Evolutionary conservation across 2,888 invertebrate species (phyloP), one percentile per base, ranked within the genome.

Genomic region (Watsonalla binaria): DNA sequence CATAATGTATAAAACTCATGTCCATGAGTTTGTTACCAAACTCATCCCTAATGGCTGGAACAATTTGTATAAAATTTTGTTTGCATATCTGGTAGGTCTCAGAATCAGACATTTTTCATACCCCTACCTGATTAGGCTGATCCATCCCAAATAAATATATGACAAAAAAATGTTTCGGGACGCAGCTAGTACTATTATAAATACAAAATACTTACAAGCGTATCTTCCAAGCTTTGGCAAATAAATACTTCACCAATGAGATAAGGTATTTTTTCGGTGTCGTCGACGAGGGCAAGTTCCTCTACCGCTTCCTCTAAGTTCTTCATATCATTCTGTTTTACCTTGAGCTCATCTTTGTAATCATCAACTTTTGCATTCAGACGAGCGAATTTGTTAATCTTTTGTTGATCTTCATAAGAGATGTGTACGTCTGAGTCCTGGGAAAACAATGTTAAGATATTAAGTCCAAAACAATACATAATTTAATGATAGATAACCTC

Each of bases 311-410:
- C 98, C 80, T 97, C 96, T 47, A 99, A 90, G 84, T 97, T 98
- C 80, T 97, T 96, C 60, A 98, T 88, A 72, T 97, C 96, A 84
- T 97, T 97, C 93, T 96, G 95, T 88, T 96, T 97, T 42, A 92
- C 86, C 88, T 95, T 95, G 42, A 98, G 87, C 82, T 98, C 97
- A 65, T 97, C 95, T 80, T 96, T 97, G 11, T 95, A 91, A 78
- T 98, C 98, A 70, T 98, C 97, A 72, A 98, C 92, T 83, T 96
- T 96, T 0, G 97, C 98, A 91, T 99, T 98, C 61, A 96, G 93
- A 58, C 97, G 93, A 0, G 99, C 99, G 87, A 99, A 99, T 80
- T 95, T 95, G 84, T 99, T 99, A 61, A 99, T 99, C 90, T 97
- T 97, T 77, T 97, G 96, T 86, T 99, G 99, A 90, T 99, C 99